phyloP scores from a whole-genome alignment of 2,888 invertebrate genomes.

The Agrotis puta region DNA sequence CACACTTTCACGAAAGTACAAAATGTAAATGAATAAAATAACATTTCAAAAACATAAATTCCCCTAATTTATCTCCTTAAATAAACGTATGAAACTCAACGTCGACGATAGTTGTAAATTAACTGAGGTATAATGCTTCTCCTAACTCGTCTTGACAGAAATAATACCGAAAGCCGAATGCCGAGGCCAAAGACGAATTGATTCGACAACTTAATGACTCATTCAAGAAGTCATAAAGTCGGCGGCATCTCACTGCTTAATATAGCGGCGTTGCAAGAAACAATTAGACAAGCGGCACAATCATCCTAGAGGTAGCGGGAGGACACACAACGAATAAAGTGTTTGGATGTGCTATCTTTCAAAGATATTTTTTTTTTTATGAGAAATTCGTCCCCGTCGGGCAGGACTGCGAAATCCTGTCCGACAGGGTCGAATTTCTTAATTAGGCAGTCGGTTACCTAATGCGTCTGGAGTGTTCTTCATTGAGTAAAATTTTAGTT shows the following conservation, averaged over 20 bases:
- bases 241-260: constrained; percentile 88
- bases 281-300: constrained; percentile 89
- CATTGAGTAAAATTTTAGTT: too few species aligned
- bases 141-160: constrained; percentile 75
- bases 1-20: too few species aligned
- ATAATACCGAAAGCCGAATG: constrained; percentile 77
- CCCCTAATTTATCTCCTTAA: constrained; percentile 33
- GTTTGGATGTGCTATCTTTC: constrained; percentile 74
- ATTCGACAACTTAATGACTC: constrained; percentile 90
- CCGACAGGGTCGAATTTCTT: too few species aligned
- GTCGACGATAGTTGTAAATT: constrained; percentile 68
- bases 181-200: constrained; percentile 83
- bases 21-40: background rate
- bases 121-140: constrained; percentile 61
- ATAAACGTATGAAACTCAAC: constrained; percentile 51
- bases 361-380: background rate
- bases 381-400: too few species aligned
- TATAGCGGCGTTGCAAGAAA: constrained; percentile 90
- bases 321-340: constrained; percentile 34
- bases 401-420: too few species aligned
- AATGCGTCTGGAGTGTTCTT: too few species aligned
- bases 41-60: constrained; percentile 40
- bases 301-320: constrained; percentile 79
- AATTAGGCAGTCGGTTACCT: too few species aligned
- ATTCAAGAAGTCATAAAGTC: constrained; percentile 89